Evolutionary conservation across 2,113 vertebrate species (phyloP).

Genomic region (Taxidea taxus): DNA sequence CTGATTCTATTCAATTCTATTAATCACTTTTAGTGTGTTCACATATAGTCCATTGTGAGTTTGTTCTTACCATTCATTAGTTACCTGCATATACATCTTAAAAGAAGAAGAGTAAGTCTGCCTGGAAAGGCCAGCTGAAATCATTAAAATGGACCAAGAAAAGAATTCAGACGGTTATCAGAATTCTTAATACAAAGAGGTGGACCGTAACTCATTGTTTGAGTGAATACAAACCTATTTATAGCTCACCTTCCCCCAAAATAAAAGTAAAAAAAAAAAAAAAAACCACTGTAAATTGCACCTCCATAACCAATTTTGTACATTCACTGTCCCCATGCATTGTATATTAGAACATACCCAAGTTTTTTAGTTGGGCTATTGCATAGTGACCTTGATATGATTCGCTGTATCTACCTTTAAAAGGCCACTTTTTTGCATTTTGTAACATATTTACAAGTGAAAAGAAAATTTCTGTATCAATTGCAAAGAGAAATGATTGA

Average conservation of each 20-base stretch:
- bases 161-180: not conserved
- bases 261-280: not conserved
- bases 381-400: not conserved
- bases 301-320: not conserved
- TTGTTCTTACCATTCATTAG: not conserved
- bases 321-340: not conserved
- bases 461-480: not conserved
- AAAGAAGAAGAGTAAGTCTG: not conserved
- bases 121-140: not conserved
- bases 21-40: not conserved
- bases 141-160: not conserved
- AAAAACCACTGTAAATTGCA: not conserved
- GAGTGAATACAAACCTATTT: not conserved
- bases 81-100: not conserved
- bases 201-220: not conserved
- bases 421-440: not conserved
- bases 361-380: not conserved
- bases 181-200: not conserved
- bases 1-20: not conserved
- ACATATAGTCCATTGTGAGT: not conserved
- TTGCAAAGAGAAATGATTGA: constrained; percentile 28
- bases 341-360: not conserved
- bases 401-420: not conserved
- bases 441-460: not conserved
- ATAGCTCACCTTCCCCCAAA: not conserved